Evolutionary conservation across 2,113 vertebrate genomes (phyloP).

Genomic region (Neogobius melanostomus): DNA sequence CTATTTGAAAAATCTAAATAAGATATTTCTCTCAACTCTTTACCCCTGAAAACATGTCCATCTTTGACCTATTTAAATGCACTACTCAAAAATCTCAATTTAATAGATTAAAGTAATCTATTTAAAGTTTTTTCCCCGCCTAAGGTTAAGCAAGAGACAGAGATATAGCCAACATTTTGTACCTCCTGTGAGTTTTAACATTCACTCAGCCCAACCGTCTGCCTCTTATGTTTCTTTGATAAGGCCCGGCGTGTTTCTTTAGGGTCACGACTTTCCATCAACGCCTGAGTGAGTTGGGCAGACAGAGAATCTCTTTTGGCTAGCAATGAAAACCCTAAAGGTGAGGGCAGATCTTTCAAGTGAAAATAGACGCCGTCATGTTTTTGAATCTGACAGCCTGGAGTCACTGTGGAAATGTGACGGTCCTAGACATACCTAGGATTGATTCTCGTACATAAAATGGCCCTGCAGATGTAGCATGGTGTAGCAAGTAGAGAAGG

Average conservation of each 20-base stretch:
- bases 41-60: too few relatives aligned
- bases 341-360: slow-evolving; percentile 27
- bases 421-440: background rate
- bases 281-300: slow-evolving; percentile 27
- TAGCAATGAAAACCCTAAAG: slow-evolving; percentile 17
- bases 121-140: background rate
- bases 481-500: background rate
- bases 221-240: slow-evolving; percentile 38
- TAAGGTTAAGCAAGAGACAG: background rate
- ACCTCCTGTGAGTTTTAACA: slow-evolving; percentile 9
- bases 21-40: too few relatives aligned
- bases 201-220: slow-evolving; percentile 14
- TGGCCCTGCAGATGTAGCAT: slow-evolving; percentile 27
- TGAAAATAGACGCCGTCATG: slow-evolving; percentile 34
- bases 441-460: slow-evolving; percentile 13
- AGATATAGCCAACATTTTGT: background rate
- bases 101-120: too few relatives aligned
- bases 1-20: too few relatives aligned
- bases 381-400: slow-evolving; percentile 16
- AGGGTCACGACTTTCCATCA: slow-evolving; percentile 48
- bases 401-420: slow-evolving; percentile 22
- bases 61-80: too few relatives aligned
- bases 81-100: too few relatives aligned
- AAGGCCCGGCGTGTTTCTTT: background rate
- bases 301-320: slow-evolving; percentile 36